A percentile compares a stretch with the other conserved stretches of the same genome.
phyloP scores from a whole-genome alignment of 2,888 invertebrate species.

The Trilocha varians region DNA sequence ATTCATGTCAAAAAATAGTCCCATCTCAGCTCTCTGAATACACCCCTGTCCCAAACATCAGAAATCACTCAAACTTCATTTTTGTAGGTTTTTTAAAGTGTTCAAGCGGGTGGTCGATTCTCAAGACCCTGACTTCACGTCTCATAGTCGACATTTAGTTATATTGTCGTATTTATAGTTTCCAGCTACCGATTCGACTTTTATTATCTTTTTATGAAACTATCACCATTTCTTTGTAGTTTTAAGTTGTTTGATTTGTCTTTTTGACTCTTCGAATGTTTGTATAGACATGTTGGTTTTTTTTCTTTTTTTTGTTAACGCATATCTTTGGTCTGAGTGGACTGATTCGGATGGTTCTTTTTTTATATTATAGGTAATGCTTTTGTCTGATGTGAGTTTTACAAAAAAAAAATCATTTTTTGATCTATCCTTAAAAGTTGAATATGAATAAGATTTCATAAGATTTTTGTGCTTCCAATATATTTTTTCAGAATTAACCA shows the following conservation, averaged over 20 bases:
- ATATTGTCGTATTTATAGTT: background rate
- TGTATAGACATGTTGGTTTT: too few relatives aligned
- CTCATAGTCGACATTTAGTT: background rate
- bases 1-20: too few relatives aligned
- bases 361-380: background rate
- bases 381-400: background rate
- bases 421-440: too few relatives aligned
- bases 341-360: background rate
- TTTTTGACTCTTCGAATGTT: background rate
- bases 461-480: too few relatives aligned
- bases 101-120: slow-evolving; percentile 45
- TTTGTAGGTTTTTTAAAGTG: slow-evolving; percentile 22
- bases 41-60: slow-evolving; percentile 41
- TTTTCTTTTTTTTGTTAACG: too few relatives aligned
- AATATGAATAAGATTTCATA: too few relatives aligned
- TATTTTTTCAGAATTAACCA: too few relatives aligned
- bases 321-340: background rate
- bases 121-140: slow-evolving; percentile 30
- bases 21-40: slow-evolving; percentile 9
- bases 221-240: slow-evolving; percentile 1
- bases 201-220: background rate
- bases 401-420: too few relatives aligned
- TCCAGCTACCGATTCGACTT: background rate
- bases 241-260: background rate
- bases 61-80: slow-evolving; percentile 35